Conservation (phyloP, 2,113 vertebrate species). For the Alouatta palliata region DNA sequence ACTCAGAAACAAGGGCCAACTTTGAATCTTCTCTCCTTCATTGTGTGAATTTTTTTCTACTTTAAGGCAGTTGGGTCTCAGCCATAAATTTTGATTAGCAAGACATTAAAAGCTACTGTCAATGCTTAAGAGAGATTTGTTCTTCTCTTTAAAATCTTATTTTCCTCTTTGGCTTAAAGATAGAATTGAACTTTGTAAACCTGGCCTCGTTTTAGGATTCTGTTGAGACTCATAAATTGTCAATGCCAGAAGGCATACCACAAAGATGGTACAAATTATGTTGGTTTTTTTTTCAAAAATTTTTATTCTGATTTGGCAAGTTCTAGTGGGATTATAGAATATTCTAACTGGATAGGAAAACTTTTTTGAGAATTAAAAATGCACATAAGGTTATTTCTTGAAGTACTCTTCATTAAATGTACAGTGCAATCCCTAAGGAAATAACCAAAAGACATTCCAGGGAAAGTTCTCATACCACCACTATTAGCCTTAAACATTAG, state of each 20-base stretch:
- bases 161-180: conserved; percentile 51
- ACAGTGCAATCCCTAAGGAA: background rate
- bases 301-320: background rate
- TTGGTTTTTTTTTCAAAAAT: background rate
- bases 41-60: background rate
- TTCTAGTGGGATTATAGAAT: background rate
- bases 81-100: background rate
- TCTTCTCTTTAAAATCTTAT: conserved; percentile 43
- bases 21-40: background rate
- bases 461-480: background rate
- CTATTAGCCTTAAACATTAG: background rate
- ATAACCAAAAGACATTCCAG: background rate
- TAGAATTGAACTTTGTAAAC: conserved; percentile 21
- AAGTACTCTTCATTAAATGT: background rate
- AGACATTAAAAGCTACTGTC: conserved; percentile 36
- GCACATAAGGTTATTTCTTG: background rate
- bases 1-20: background rate
- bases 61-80: background rate
- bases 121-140: background rate
- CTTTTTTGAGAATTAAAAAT: background rate
- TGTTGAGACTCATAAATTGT: background rate
- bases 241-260: background rate
- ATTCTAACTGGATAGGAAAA: background rate
- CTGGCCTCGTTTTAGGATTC: background rate
- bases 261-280: background rate